Conservation (phyloP, 2,888 invertebrate genomes). For the Bombylius major region DNA sequence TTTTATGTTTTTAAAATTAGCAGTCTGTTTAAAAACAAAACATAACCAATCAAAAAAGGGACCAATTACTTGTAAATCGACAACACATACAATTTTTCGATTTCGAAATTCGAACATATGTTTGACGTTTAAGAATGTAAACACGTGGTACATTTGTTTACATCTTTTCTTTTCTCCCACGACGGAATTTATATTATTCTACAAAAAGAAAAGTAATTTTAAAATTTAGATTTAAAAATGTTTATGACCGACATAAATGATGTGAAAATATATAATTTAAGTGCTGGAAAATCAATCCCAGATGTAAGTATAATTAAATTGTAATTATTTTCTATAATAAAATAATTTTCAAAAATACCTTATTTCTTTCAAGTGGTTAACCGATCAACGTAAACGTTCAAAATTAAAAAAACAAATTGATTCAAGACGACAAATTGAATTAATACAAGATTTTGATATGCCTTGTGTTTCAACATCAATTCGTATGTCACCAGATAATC, state of each 20-base stretch:
- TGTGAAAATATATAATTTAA: conserved; percentile 95
- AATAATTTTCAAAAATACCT: not conserved
- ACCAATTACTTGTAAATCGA: too few species aligned
- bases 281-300: conserved; percentile 90
- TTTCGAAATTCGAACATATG: too few species aligned
- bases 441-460: conserved; percentile 99
- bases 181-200: too few species aligned
- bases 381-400: conserved; percentile 68
- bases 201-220: too few species aligned
- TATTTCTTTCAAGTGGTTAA: conserved; percentile 58
- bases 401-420: conserved; percentile 82
- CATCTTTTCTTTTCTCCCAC: too few species aligned
- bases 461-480: conserved; percentile 82
- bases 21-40: too few species aligned
- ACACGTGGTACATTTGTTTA: too few species aligned
- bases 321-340: not conserved
- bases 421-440: conserved; percentile 78
- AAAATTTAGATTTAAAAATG: conserved; percentile 44
- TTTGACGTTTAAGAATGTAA: too few species aligned
- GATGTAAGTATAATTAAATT: conserved; percentile 55
- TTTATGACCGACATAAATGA: conserved; percentile 88
- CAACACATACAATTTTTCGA: too few species aligned
- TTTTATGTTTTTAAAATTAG: too few species aligned
- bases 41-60: too few species aligned
- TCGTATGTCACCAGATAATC: conserved; percentile 76